Percentiles rank a stretch among this genome's conserved stretches.
These are phyloP conservation scores for Rhynchophorus ferrugineus DNA, from an alignment of 1,140 invertebrate genomes.

Conservation along the genomic window DNA sequence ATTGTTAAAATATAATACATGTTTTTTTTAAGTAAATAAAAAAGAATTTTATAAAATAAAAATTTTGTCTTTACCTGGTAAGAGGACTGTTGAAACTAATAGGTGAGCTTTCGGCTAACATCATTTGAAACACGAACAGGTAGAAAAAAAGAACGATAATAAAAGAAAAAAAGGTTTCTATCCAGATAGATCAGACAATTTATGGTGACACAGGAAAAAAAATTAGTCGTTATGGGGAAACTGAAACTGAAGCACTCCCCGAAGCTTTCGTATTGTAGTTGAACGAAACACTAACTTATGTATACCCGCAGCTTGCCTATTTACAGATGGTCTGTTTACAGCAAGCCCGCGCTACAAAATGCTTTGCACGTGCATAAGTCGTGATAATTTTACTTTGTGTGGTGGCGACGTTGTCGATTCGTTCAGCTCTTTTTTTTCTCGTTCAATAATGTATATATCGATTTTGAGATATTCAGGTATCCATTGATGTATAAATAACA, in stretches of 20 bases:
- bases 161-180: not conserved
- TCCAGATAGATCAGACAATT: not conserved
- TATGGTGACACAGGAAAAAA: not conserved
- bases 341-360: slow-evolving; percentile 9
- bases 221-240: not conserved
- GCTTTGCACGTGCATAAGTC: slow-evolving; percentile 12
- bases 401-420: slow-evolving; percentile 1
- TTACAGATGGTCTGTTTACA: slow-evolving; percentile 21
- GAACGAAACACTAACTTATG: slow-evolving; percentile 15
- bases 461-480: no score
- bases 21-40: no score
- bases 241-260: no score
- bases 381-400: slow-evolving; percentile 10
- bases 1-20: no score
- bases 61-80: no score
- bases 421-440: no score
- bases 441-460: no score
- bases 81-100: slow-evolving; percentile 10
- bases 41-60: no score
- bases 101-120: slow-evolving; percentile 17
- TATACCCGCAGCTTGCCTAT: slow-evolving; percentile 9
- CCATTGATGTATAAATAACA: no score
- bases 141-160: not conserved
- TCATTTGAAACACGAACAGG: slow-evolving; percentile 4
- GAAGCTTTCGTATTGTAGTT: not conserved